Base-by-base conservation (phyloP, 2,888 invertebrate genomes). In the Chrysotoxum bicinctum region DNA sequence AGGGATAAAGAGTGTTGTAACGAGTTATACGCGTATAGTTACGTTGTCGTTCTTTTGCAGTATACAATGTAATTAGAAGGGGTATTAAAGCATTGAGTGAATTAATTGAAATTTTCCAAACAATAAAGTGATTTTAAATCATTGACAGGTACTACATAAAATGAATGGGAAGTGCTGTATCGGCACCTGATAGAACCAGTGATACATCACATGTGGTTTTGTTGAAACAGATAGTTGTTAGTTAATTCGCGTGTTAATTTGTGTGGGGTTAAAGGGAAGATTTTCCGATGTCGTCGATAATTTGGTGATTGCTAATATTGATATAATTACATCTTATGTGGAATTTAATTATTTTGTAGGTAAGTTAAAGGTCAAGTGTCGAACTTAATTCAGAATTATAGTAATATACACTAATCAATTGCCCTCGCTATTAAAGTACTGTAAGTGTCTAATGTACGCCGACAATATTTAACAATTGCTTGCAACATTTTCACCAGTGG, bases 41-140 rank as follows among this genome's bases (percentile, higher is more conserved):
- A 54, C 16, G 8, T 30, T 64, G 45, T 40, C 64, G 64, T 45
- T 45, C 64, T 82, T 77, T 64, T n/a, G 35, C 64, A 62, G 74
- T 30, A 4, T 35, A 26, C 69, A 52, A n/a, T 9, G 16, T 78
- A 83, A 83, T 79, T 83, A 83, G 54, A 75, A 19, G 37, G 54
- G 21, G 73, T 78, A 69, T 64, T 73, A 62, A 32, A 54, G 45
- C 62, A 32, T 48, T 74, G 78, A 73, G 79, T 50, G 73, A 72
- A 54, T 83, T 78, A 74, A 83, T 83, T 79, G 83, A 79, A 58
- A 83, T 83, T 83, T 64, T 32, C 56, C 64, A 10, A 68, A 79
- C 74, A 79, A 83, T 73, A 43, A 50, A 56, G 64, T 76, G 70
- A 81, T 76, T 76, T 68, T 76, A 64, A 76, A 70, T 64, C 52